Base-by-base conservation (phyloP, 2,888 invertebrate genomes). In the Leucophenga maculata region DNA sequence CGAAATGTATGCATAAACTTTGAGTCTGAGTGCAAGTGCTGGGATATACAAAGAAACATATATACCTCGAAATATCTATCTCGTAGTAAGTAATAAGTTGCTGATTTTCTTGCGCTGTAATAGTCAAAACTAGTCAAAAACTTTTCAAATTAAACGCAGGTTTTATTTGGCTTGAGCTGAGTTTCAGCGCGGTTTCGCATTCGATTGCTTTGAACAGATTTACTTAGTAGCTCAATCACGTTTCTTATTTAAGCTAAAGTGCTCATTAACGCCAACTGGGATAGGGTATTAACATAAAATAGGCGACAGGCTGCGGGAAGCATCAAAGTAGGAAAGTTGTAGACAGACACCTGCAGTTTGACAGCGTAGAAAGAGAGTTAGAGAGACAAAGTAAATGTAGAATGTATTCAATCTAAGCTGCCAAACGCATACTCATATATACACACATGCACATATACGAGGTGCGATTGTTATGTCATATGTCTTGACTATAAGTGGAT, bases 171-270 rank as follows among this genome's bases (percentile, higher is more conserved):
- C 52, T 13, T 16, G 18, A 22, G 18, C 57, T 31, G 14, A 26
- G 18, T 48, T 16, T 31, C 9, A 26, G n/a, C n/a, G 20, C 26
- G 22, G 26, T 26, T 65, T 20, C 50, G 31, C 8, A 22, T 50
- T 50, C 20, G 22, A 26, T 31, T 65, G 50, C 50, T 26, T 57
- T 20, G 57, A 6, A 11, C 6, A 22, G 50, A 31, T 80, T 80
- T 80, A 80, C 83, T 81, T 81, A 80, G 83, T 81, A 81, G 75
- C 80, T 83, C 80, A 81, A 85, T 83, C 84, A 84, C 85, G 84
- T 82, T 80, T 80, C 85, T 83, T 84, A 85, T 84, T 84, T 85
- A 78, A 80, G 84, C 84, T 84, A 80, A 84, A 85, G 84, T 83
- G 83, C 85, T 85, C 84, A 85, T 80, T 82, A 83, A 81, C 77